phyloP scores from a whole-genome alignment of 2,888 invertebrate species.

The Apodemia hepburni region DNA sequence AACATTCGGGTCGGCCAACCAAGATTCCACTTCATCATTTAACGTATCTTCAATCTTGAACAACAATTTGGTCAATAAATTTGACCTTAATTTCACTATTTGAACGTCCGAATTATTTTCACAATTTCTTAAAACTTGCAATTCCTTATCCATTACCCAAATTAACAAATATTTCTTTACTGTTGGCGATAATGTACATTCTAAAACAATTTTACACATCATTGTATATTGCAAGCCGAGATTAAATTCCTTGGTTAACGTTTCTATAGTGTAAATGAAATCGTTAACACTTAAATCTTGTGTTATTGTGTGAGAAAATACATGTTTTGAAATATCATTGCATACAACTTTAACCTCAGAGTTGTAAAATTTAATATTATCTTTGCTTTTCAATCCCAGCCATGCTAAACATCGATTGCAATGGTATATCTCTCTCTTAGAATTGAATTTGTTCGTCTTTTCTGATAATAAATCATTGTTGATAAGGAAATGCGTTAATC shows the following conservation, averaged over 20 bases:
- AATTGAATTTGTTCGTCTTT: conserved; percentile 65
- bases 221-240: conserved; percentile 70
- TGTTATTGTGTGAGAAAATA: conserved; percentile 47
- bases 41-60: conserved; percentile 70
- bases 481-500: conserved; percentile 76
- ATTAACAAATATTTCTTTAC: conserved; percentile 76
- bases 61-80: conserved; percentile 77
- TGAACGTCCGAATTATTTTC: conserved; percentile 44
- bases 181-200: conserved; percentile 59
- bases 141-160: conserved; percentile 82
- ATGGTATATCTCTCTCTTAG: conserved; percentile 64
- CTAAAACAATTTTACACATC: conserved; percentile 77
- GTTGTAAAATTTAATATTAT: conserved; percentile 76
- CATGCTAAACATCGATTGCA: conserved; percentile 80
- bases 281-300: conserved; percentile 61
- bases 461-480: conserved; percentile 58
- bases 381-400: conserved; percentile 73
- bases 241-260: conserved; percentile 68
- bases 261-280: conserved; percentile 74
- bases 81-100: conserved; percentile 58
- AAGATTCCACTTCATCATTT: conserved; percentile 67
- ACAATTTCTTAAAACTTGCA: conserved; percentile 67
- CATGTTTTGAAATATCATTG: conserved; percentile 40
- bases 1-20: conserved; percentile 76
- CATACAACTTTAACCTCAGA: conserved; percentile 72